A percentile compares a stretch with the other conserved stretches of the same genome.
Evolutionary conservation across 1,140 invertebrate genomes (phyloP).

Genomic region (Philopotamus ludificatus): DNA sequence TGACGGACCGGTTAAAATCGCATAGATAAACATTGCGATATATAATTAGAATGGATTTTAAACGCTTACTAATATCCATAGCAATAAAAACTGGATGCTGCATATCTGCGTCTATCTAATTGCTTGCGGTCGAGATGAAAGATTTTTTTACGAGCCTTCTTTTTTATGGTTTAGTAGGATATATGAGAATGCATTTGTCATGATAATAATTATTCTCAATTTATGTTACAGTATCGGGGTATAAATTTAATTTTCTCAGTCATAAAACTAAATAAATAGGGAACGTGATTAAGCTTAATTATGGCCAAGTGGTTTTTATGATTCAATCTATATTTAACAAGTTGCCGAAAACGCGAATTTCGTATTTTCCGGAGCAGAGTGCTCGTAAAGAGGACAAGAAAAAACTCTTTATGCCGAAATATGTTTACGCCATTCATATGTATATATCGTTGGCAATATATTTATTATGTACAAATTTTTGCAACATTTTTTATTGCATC

Average conservation of each 20-base stretch:
- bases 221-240: too few relatives aligned
- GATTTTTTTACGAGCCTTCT: neutral
- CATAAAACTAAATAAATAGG: neutral
- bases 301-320: neutral
- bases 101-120: neutral
- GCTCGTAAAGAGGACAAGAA: neutral
- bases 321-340: neutral
- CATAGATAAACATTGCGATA: too few relatives aligned
- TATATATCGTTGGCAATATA: neutral
- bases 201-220: too few relatives aligned
- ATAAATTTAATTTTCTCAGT: too few relatives aligned
- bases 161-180: neutral
- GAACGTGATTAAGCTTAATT: neutral
- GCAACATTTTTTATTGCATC: neutral
- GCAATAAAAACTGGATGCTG: neutral
- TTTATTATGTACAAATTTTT: neutral
- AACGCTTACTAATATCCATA: neutral
- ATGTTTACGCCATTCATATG: neutral
- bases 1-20: neutral
- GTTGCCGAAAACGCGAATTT: neutral
- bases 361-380: neutral
- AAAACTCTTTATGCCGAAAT: neutral
- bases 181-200: neutral
- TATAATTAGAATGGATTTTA: too few relatives aligned
- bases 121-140: neutral